Conservation (phyloP, 2,113 vertebrate species). For the Arothron firmamentum region DNA sequence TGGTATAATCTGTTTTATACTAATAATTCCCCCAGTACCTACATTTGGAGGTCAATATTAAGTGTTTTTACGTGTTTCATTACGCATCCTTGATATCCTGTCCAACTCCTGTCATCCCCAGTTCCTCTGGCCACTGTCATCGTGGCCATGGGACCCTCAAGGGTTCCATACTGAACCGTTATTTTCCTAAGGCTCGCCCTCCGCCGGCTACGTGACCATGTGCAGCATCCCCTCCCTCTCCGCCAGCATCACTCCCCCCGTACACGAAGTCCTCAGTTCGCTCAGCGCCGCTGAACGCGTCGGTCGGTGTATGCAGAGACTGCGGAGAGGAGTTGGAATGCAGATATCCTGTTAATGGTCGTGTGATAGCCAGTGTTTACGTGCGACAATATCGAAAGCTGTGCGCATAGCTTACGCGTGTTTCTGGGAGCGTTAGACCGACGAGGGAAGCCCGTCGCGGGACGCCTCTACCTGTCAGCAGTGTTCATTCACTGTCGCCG, state of each 20-base stretch:
- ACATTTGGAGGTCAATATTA: no score
- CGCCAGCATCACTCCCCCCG: slow-evolving; percentile 47
- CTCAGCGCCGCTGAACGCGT: slow-evolving; percentile 6
- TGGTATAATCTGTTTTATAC: no score
- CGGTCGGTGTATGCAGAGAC: slow-evolving; percentile 17
- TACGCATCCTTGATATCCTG: no score
- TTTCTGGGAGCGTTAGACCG: background rate
- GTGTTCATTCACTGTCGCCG: background rate
- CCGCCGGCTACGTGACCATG: slow-evolving; percentile 49
- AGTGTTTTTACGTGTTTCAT: no score
- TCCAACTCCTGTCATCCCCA: no score
- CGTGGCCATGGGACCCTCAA: background rate
- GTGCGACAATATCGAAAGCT: slow-evolving; percentile 31
- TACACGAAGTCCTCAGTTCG: slow-evolving; percentile 39
- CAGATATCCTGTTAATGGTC: slow-evolving; percentile 18
- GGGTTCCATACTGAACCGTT: background rate
- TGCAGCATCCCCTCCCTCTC: slow-evolving; percentile 22
- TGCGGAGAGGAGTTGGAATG: slow-evolving; percentile 46
- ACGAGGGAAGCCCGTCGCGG: background rate
- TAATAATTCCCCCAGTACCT: no score
- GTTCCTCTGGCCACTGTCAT: background rate
- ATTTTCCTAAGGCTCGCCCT: background rate
- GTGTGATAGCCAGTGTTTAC: slow-evolving; percentile 33
- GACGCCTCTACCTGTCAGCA: background rate
- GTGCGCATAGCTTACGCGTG: background rate